Evolutionary conservation across 2,113 vertebrate genomes (phyloP).

Genomic region (Raja brachyura): DNA sequence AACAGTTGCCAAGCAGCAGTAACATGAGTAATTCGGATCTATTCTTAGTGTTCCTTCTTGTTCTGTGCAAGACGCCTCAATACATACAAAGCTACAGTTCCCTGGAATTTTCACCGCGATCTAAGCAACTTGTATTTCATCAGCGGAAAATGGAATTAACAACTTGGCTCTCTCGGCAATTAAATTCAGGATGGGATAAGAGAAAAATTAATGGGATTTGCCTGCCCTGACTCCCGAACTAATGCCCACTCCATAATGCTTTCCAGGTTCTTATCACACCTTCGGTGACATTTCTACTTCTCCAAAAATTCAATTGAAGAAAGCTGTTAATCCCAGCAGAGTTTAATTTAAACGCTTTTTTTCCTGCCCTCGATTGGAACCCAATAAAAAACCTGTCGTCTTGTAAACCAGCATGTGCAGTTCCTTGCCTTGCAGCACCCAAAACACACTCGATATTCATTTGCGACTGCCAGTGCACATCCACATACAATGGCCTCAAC

Average conservation of each 20-base stretch:
- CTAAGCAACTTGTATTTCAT: background rate
- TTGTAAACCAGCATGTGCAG: too few relatives aligned
- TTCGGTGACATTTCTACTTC: background rate
- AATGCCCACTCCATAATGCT: background rate
- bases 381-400: too few relatives aligned
- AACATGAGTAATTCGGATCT: constrained; percentile 4
- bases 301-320: background rate
- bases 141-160: background rate
- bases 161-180: background rate
- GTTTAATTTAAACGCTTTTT: too few relatives aligned
- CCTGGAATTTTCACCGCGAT: background rate
- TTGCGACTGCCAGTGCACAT: too few relatives aligned
- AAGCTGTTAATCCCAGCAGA: too few relatives aligned
- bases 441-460: too few relatives aligned
- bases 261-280: background rate
- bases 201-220: too few relatives aligned
- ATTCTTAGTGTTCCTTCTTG: constrained; percentile 19
- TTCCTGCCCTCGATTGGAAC: too few relatives aligned
- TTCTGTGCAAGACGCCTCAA: background rate
- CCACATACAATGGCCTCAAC: too few relatives aligned
- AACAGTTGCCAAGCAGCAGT: constrained; percentile 26
- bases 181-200: background rate
- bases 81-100: background rate
- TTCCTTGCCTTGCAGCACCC: too few relatives aligned
- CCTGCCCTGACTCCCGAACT: background rate